Percentiles rank a stretch among this genome's conserved stretches.
phyloP scores from a whole-genome alignment of 1,140 invertebrate genomes.

The Papilio aristodemus region DNA sequence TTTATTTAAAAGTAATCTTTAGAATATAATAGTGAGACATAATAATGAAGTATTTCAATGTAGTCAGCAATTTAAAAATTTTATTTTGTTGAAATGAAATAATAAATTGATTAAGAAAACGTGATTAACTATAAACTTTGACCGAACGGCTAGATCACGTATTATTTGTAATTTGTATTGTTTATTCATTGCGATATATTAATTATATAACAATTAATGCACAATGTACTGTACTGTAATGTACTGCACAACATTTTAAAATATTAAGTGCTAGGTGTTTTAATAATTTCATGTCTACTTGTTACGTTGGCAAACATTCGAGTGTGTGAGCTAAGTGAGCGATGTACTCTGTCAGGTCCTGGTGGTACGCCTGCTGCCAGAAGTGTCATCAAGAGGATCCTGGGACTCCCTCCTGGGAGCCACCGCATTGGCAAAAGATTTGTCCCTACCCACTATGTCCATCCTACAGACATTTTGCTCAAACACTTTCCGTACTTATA shows the following conservation, averaged over 20 bases:
- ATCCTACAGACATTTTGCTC: constrained; percentile 88
- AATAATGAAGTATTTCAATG: constrained; percentile 1
- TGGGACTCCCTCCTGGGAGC: constrained; percentile 87
- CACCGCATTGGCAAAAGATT: constrained; percentile 86
- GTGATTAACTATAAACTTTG: constrained; percentile 9
- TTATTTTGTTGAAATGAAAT: constrained; percentile 18
- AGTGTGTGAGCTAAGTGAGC: constrained; percentile 6
- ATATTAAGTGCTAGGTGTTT: background rate
- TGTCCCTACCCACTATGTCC: constrained; percentile 91
- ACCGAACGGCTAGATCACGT: background rate
- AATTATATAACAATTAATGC: constrained; percentile 10
- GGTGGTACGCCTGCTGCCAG: constrained; percentile 86
- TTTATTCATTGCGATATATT: constrained; percentile 6
- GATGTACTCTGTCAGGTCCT: constrained; percentile 80
- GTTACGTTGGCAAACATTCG: background rate
- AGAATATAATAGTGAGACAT: background rate
- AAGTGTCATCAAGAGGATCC: constrained; percentile 86
- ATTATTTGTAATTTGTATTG: constrained; percentile 9
- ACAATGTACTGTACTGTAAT: background rate
- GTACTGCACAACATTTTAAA: constrained; percentile 3
- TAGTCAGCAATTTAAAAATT: constrained; percentile 11
- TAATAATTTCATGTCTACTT: background rate
- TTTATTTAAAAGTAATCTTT: constrained; percentile 1
- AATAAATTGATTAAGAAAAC: background rate
- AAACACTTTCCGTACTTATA: constrained; percentile 84